Conservation (phyloP, 2,888 invertebrate species). For the Dugesia japonica region DNA sequence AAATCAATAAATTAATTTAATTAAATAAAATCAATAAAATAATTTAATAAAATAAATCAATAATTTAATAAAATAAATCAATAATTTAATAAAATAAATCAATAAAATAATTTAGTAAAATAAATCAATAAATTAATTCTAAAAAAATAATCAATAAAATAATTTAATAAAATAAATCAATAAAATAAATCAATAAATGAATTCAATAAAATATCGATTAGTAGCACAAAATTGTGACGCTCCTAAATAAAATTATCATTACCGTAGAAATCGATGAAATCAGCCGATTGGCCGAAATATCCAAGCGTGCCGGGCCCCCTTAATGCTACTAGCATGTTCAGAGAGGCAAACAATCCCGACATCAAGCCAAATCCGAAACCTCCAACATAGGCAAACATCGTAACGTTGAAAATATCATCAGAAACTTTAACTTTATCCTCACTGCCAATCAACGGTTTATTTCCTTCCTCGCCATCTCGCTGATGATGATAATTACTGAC, state of each 20-base stretch:
- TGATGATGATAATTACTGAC: neutral
- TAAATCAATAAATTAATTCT: too few relatives aligned
- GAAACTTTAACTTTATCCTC: neutral
- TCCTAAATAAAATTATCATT: neutral
- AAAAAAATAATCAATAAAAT: too few relatives aligned
- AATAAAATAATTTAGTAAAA: too few relatives aligned
- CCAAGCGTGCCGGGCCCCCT: slow-evolving; percentile 88
- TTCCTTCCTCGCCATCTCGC: neutral
- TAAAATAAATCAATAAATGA: too few relatives aligned
- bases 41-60: too few relatives aligned
- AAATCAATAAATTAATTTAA: too few relatives aligned
- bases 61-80: too few relatives aligned
- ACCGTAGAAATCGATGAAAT: slow-evolving; percentile 69
- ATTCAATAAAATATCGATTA: too few relatives aligned
- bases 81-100: too few relatives aligned
- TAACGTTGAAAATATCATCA: neutral
- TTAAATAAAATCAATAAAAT: too few relatives aligned
- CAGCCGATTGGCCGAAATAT: slow-evolving; percentile 62
- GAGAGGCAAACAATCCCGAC: slow-evolving; percentile 78
- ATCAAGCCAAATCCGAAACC: slow-evolving; percentile 90
- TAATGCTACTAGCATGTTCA: slow-evolving; percentile 83
- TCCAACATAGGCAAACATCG: slow-evolving; percentile 54
- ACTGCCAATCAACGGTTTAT: neutral
- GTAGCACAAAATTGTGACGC: too few relatives aligned
- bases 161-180: too few relatives aligned